A percentile compares a stretch with the other conserved stretches of the same genome.
These are phyloP conservation scores for Balanococcus diminutus DNA, from an alignment of 2,888 invertebrate genomes.

Conservation along the genomic window DNA sequence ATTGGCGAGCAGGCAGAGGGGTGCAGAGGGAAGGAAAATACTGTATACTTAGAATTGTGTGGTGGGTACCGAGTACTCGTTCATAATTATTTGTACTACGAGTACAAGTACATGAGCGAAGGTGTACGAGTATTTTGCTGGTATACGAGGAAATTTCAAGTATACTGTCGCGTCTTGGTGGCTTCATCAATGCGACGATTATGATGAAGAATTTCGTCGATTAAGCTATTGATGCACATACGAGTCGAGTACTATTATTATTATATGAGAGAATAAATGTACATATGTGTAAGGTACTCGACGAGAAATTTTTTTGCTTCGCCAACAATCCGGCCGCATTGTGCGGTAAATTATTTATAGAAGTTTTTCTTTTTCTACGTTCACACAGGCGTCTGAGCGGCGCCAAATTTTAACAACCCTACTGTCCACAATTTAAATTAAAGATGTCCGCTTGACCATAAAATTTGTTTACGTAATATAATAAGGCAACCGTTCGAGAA, in stretches of 20 bases:
- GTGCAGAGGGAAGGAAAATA: not conserved
- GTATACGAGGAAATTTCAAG: not conserved
- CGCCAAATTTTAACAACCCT: slow-evolving; percentile 33
- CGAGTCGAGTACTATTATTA: too few species aligned
- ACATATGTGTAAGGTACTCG: not conserved
- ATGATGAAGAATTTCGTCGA: not conserved
- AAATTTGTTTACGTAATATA: slow-evolving; percentile 16
- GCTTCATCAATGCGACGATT: not conserved
- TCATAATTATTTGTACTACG: not conserved
- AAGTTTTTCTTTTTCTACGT: slow-evolving; percentile 12
- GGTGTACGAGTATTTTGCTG: not conserved
- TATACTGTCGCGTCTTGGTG: too few species aligned
- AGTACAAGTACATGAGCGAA: too few species aligned
- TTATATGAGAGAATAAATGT: not conserved
- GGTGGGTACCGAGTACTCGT: too few species aligned
- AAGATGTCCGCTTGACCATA: not conserved
- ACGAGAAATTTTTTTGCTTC: not conserved
- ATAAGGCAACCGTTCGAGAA: not conserved
- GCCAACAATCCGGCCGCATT: not conserved
- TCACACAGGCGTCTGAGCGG: not conserved
- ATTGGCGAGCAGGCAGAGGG: too few species aligned
- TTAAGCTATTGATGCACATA: not conserved
- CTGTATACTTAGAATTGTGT: not conserved
- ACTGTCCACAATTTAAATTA: slow-evolving; percentile 13
- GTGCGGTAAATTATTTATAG: slow-evolving; percentile 23